These are phyloP conservation scores for Naso thynnoides DNA, from an alignment of 2,797 vertebrate genomes.

Conservation along the genomic window DNA sequence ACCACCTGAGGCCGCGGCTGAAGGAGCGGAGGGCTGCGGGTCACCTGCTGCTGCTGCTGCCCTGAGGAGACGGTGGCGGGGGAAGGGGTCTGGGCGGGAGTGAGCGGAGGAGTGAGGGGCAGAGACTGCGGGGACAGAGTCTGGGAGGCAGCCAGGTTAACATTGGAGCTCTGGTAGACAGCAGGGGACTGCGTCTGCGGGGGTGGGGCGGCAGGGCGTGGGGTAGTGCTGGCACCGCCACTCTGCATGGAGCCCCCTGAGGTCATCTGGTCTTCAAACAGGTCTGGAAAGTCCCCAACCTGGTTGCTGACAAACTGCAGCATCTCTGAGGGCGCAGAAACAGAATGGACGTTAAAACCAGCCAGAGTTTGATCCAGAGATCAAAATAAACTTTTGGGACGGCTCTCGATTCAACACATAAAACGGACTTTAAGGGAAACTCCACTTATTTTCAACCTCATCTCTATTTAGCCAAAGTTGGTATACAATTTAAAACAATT, in stretches of 20 bases:
- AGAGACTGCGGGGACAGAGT: conserved; percentile 68
- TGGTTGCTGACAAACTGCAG: conserved; percentile 98
- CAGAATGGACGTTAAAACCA: not conserved
- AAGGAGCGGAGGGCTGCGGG: conserved; percentile 83
- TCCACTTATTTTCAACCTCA: too few relatives aligned
- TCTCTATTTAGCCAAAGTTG: too few relatives aligned
- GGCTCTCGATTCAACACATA: not conserved
- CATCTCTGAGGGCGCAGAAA: conserved; percentile 88
- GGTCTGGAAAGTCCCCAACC: conserved; percentile 93
- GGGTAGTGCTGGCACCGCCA: conserved; percentile 8
- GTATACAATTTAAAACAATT: too few relatives aligned
- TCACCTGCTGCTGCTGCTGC: conserved; percentile 82
- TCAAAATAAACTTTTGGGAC: not conserved
- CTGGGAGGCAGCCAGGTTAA: conserved; percentile 49
- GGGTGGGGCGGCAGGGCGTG: conserved; percentile 58
- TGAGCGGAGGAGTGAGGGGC: conserved; percentile 81
- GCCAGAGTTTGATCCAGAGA: not conserved
- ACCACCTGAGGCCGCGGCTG: conserved; percentile 83
- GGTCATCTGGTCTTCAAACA: conserved; percentile 93
- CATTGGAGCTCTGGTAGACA: conserved; percentile 63
- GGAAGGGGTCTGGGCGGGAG: conserved; percentile 75
- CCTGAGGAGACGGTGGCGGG: conserved; percentile 42
- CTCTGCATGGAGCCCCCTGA: conserved; percentile 57
- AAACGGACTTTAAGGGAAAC: too few relatives aligned
- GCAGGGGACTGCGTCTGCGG: conserved; percentile 60